Percentiles rank a stretch among this genome's conserved stretches.
Evolutionary conservation across 2,797 vertebrate species (phyloP).

Genomic region (Manis pentadactyla): DNA sequence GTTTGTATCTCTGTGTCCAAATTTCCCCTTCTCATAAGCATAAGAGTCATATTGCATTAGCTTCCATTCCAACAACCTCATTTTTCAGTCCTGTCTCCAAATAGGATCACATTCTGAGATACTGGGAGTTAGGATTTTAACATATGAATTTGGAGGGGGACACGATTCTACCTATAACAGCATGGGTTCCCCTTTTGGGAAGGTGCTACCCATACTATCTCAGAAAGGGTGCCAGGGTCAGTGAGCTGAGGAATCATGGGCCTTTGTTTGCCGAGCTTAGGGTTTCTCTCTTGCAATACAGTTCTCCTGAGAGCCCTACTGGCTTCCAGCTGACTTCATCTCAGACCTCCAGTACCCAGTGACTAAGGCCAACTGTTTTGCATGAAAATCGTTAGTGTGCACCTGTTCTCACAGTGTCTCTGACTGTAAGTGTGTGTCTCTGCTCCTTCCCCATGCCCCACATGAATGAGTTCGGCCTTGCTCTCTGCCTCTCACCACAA

Average conservation of each 20-base stretch:
- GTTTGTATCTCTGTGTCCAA: neutral
- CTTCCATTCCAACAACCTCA: neutral
- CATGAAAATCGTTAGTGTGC: neutral
- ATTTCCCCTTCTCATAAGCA: neutral
- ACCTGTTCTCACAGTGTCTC: neutral
- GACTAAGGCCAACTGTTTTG: neutral
- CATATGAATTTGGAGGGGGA: neutral
- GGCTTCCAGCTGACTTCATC: neutral
- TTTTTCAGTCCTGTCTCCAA: neutral
- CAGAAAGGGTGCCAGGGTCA: neutral
- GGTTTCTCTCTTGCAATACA: neutral
- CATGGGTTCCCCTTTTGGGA: neutral
- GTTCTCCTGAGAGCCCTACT: neutral
- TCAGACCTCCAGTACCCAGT: neutral
- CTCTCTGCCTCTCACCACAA: neutral
- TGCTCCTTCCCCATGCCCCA: too few species aligned
- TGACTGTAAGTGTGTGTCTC: neutral
- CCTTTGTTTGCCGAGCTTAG: neutral
- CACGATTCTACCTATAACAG: neutral
- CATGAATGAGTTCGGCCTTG: neutral
- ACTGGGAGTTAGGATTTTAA: neutral
- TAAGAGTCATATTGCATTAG: neutral
- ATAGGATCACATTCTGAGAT: neutral
- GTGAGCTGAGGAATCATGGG: neutral
- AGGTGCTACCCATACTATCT: neutral